Evolutionary conservation across 1,140 invertebrate genomes (phyloP).

Genomic region (Anastrepha ludens): DNA sequence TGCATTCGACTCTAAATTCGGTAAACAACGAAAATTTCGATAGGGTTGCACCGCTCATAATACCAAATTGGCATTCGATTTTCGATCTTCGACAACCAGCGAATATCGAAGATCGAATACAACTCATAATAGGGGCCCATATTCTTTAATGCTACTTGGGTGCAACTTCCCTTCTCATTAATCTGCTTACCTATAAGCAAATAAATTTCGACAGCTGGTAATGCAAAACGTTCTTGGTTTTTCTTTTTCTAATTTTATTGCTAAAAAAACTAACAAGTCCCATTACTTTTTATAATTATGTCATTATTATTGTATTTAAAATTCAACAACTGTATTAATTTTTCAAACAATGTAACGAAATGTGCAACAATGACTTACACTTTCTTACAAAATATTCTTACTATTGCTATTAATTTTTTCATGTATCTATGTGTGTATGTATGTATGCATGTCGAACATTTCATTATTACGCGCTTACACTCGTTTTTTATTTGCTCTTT

Average conservation of each 20-base stretch:
- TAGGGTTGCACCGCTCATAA: too few species aligned
- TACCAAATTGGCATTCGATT: too few species aligned
- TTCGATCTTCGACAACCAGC: too few species aligned
- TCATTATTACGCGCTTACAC: not conserved
- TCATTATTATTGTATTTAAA: conserved; percentile 45
- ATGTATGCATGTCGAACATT: not conserved
- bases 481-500: not conserved
- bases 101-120: too few species aligned
- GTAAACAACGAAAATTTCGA: too few species aligned
- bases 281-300: conserved; percentile 22
- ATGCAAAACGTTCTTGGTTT: not conserved
- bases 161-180: too few species aligned
- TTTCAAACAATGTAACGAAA: conserved; percentile 52
- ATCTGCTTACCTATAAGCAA: too few species aligned
- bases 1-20: too few species aligned
- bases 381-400: conserved; percentile 47
- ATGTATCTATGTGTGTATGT: not conserved
- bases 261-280: conserved; percentile 4
- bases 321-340: conserved; percentile 52
- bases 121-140: too few species aligned
- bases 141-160: too few species aligned
- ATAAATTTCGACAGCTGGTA: too few species aligned
- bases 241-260: not conserved
- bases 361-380: conserved; percentile 52
- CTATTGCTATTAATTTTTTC: not conserved